Evolutionary conservation across 2,113 vertebrate genomes (phyloP), one percentile per base, ranked within the genome.

Genomic region (Aptenodytes patagonicus): DNA sequence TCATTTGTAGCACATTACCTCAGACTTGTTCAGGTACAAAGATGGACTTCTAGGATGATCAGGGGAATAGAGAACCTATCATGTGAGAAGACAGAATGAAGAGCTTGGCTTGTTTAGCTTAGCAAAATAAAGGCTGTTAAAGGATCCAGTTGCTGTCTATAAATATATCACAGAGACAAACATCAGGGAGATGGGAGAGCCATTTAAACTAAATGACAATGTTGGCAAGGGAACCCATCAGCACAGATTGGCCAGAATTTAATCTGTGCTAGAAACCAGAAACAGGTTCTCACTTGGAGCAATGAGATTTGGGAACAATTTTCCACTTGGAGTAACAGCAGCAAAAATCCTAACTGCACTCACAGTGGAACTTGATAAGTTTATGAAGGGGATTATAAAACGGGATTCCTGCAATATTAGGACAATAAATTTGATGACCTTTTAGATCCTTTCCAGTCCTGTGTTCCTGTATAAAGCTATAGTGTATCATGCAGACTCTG

Each of bases 1-100:
- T 94, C 62, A 93, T 94, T 97, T 94, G 90, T 83, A 81, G 94
- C 60, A 86, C 88, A 95, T 96, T 92, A 96, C 96, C 92, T 96
- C 95, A 97, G 79, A 81, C 83, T 90, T 58, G 55, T 83, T 80
- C 93, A 93, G 95, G 96, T 94, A 94, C 93, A 96, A 93, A 95
- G 92, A 94, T 86, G 88, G 92, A 64, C 54, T 90, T 92, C 76
- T 89, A 64, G 47, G 71, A n/a, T 78, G 83, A 68, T 34, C 51
- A 51, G 31, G 28, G 92, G 66, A 88, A 85, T 15, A 83, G 71
- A 85, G 75, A 86, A 69, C 25, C 76, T 90, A 88, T 78, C 93
- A 92, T 21, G 70, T 75, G 93, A 94, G 90, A 83, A 81, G 86
- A 73, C 55, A 83, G 64, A 94, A 77, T 55, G 75, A 94, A 92